Evolutionary conservation across 1,140 invertebrate species (phyloP).

Genomic region (Scaptodrosophila lebanonensis): DNA sequence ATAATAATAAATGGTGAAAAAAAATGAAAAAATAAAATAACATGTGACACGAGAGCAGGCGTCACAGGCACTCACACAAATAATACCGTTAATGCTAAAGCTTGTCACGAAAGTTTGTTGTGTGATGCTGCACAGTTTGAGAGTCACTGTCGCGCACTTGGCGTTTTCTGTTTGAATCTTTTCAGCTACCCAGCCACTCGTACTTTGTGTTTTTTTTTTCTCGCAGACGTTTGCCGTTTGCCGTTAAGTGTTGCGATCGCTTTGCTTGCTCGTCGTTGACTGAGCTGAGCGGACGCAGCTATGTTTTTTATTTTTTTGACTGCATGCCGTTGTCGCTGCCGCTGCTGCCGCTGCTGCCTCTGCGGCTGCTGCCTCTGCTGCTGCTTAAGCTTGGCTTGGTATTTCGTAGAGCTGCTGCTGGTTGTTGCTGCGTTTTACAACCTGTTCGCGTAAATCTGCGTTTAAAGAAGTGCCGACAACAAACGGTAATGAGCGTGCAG

Average conservation of each 20-base stretch:
- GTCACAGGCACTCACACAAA: slow-evolving; percentile 17
- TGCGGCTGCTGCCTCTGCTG: not conserved
- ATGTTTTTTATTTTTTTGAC: slow-evolving; percentile 9
- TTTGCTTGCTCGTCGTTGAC: slow-evolving; percentile 44
- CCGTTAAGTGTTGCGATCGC: slow-evolving; percentile 37
- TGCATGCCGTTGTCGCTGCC: slow-evolving; percentile 17
- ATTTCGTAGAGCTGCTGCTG: slow-evolving; percentile 5
- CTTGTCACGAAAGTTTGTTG: too few relatives aligned
- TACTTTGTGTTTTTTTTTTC: not conserved
- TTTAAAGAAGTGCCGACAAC: slow-evolving; percentile 66
- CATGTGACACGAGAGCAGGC: slow-evolving; percentile 5
- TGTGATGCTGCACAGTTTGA: slow-evolving; percentile 11
- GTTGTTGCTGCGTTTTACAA: slow-evolving; percentile 51
- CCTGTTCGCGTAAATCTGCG: slow-evolving; percentile 62
- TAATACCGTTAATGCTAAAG: slow-evolving; percentile 42
- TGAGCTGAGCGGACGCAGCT: slow-evolving; percentile 31
- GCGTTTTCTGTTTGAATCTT: slow-evolving; percentile 15
- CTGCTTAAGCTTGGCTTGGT: not conserved
- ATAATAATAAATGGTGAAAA: slow-evolving; percentile 16
- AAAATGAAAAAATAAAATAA: slow-evolving; percentile 8
- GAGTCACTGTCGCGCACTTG: slow-evolving; percentile 6
- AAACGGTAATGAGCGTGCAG: slow-evolving; percentile 62
- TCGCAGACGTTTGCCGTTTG: slow-evolving; percentile 1
- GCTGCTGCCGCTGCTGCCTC: not conserved
- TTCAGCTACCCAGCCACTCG: slow-evolving; percentile 5